phyloP scores from a whole-genome alignment of 2,113 vertebrate species.

The Centropus bengalensis region DNA sequence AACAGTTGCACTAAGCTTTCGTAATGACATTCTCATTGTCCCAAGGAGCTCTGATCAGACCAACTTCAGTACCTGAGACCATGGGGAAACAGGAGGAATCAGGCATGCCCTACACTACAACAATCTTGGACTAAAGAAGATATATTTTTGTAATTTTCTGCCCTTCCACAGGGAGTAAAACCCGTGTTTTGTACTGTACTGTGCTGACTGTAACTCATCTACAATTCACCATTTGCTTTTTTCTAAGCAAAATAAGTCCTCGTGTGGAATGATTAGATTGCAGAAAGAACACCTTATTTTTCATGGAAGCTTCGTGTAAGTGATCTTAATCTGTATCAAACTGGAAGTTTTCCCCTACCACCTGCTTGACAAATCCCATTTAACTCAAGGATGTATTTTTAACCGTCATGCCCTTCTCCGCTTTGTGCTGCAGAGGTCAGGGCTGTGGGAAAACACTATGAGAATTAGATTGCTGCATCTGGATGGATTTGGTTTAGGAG shows the following conservation, averaged over 20 bases:
- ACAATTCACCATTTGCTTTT: conserved; percentile 16
- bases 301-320: neutral
- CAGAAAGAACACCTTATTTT: conserved; percentile 15
- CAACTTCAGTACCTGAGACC: conserved; percentile 5
- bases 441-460: conserved; percentile 28
- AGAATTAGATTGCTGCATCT: conserved; percentile 3
- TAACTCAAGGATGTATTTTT: neutral
- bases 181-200: conserved; percentile 46
- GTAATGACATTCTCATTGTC: neutral
- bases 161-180: conserved; percentile 7
- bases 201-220: neutral
- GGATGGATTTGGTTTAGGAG: neutral
- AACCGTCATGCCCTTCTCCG: neutral
- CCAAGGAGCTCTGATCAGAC: conserved; percentile 39
- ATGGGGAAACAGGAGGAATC: conserved; percentile 26
- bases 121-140: conserved; percentile 51
- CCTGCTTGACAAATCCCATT: conserved; percentile 24
- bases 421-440: conserved; percentile 32
- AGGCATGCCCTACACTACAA: conserved; percentile 29
- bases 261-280: conserved; percentile 9
- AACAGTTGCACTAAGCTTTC: conserved; percentile 67
- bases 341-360: conserved; percentile 43
- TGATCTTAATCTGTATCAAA: conserved; percentile 13
- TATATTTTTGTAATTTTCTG: conserved; percentile 53
- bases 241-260: conserved; percentile 28